These are phyloP conservation scores for Aplysina aerophoba DNA, from an alignment of 37 sponge, comb jelly and placozoan genomes.

Conservation along the genomic window DNA sequence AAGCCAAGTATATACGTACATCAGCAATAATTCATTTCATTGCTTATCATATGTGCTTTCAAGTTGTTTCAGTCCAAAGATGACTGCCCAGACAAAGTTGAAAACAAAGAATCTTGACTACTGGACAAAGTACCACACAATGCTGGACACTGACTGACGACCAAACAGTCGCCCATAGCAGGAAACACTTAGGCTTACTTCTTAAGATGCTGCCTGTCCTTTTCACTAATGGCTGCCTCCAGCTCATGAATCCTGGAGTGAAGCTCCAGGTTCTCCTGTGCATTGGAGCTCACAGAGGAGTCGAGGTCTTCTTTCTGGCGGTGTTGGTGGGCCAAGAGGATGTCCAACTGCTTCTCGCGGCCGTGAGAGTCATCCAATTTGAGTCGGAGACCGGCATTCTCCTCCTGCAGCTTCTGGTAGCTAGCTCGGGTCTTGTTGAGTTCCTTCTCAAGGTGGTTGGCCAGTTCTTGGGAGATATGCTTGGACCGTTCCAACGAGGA, in stretches of 20 bases:
- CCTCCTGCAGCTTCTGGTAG: slow-evolving; percentile 37
- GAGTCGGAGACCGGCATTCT: slow-evolving; percentile 40
- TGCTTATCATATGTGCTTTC: no score
- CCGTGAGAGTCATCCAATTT: slow-evolving; percentile 37
- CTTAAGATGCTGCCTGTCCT: slow-evolving; percentile 35
- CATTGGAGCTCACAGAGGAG: slow-evolving; percentile 9
- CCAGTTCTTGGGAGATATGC: slow-evolving; percentile 44
- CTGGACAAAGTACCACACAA: no score
- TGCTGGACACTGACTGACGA: no score
- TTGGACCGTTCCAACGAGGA: slow-evolving; percentile 32
- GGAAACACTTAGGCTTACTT: background rate
- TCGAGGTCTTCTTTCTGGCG: slow-evolving; percentile 47
- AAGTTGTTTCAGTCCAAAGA: no score
- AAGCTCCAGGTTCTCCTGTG: slow-evolving; percentile 43
- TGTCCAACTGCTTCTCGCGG: slow-evolving; percentile 42
- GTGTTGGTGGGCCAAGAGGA: slow-evolving; percentile 32
- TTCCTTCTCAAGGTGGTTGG: slow-evolving; percentile 55
- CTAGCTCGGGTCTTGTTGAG: slow-evolving; percentile 10
- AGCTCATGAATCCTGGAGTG: slow-evolving; percentile 32
- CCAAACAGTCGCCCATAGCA: no score
- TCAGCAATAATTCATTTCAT: background rate
- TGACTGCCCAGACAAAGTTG: no score
- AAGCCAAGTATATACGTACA: slow-evolving; percentile 11
- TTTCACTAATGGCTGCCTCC: slow-evolving; percentile 10
- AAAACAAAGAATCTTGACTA: no score